Evolutionary conservation across 1,140 invertebrate genomes (phyloP).

Genomic region (Hetaerina americana): DNA sequence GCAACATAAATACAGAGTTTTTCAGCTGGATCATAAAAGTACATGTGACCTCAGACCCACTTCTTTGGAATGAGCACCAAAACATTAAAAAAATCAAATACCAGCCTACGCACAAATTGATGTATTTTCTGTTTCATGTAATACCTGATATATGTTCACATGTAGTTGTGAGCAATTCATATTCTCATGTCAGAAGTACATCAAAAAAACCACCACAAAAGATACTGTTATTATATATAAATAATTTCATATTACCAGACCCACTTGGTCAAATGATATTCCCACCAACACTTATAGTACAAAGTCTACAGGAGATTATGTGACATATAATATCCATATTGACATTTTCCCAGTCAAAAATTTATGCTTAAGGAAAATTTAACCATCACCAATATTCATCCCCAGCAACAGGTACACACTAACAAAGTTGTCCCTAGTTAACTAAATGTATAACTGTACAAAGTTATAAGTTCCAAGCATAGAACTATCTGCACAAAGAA

Average conservation of each 20-base stretch:
- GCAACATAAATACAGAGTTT: too few species aligned
- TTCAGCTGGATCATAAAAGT: too few species aligned
- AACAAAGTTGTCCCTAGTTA: not conserved
- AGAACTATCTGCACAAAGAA: constrained; percentile 8
- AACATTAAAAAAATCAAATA: not conserved
- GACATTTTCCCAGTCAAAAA: not conserved
- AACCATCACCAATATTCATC: not conserved
- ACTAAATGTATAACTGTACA: constrained; percentile 7
- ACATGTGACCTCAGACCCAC: too few species aligned
- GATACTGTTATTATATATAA: not conserved
- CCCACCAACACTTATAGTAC: not conserved
- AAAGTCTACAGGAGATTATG: not conserved
- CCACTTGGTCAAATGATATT: not conserved
- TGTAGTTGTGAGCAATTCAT: not conserved
- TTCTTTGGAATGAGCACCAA: not conserved
- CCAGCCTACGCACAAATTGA: not conserved
- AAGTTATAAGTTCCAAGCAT: constrained; percentile 7
- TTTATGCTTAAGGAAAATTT: not conserved
- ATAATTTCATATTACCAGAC: not conserved
- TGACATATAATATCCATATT: constrained; percentile 1
- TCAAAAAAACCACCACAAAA: not conserved
- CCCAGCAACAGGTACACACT: not conserved
- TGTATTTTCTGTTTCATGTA: not conserved
- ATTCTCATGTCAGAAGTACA: not conserved
- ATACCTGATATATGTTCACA: not conserved